Base-by-base conservation (phyloP, 2,797 vertebrate species). In the Alectoris magna region DNA sequence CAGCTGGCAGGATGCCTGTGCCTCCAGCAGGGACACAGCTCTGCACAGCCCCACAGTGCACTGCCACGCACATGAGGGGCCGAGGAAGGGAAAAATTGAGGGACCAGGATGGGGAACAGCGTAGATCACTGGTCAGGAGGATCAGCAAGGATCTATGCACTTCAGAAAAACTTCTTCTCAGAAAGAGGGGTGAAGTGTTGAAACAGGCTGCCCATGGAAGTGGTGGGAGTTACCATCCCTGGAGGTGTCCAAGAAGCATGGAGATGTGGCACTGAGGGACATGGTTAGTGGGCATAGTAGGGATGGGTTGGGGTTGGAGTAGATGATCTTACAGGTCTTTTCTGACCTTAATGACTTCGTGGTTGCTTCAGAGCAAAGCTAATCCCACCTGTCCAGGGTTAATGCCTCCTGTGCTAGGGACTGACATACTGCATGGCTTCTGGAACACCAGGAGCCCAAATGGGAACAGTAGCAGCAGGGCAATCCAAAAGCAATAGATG, bases 1-100 rank as follows among this genome's bases (percentile, higher is more conserved):
- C 60, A 36, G 92, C 92, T 93, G 93, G 95, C 90, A 31, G 90
- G 29, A 36, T 1, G 73, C 88, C 94, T 5, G 0, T 6, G 24
- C 1, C 56, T 36, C 90, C 88, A 81, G 81, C 92, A 82, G 24
- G 46, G 86, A 73, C 18, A 78, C 8, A 2, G 0, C 38, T 56
- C 48, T 16, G 66, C 16, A 1, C 15, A 2, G 69, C 66, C 80
- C 76, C 8, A 3, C 3, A 67, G 48, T 51, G 88, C 86, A 27
- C 34, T 70, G 58, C 76, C 23, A 1, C 2, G 56, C 86, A 29
- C 14, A 41, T 51, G 10, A 60, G 78, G 63, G 63, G 67, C 22
- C 75, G 18, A 75, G 44, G n/a, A 55, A 70, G 15, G 31, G 34
- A 70, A 19, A 74, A 62, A 9, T n/a, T 0, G 3, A 36, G 11